phyloP scores from a whole-genome alignment of 2,888 invertebrate genomes.

The Temnothorax unifasciatus region DNA sequence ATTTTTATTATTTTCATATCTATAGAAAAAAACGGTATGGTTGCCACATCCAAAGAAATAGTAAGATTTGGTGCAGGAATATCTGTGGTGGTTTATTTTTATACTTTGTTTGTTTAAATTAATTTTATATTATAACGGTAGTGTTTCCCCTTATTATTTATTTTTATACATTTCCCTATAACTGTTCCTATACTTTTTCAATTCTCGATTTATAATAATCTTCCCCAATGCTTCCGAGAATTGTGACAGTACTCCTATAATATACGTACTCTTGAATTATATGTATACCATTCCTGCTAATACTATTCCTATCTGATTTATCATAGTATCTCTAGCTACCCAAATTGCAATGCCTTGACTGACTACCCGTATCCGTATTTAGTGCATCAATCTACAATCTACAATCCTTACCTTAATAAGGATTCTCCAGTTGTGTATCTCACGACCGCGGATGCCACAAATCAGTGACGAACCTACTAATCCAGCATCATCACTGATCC shows the following conservation, averaged over 20 bases:
- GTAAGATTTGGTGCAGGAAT: too few relatives aligned
- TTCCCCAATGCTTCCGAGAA: background rate
- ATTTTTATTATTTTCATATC: background rate
- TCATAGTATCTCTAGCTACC: background rate
- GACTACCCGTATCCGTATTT: background rate
- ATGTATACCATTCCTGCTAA: background rate
- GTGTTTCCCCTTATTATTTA: too few relatives aligned
- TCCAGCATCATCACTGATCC: slow-evolving; percentile 2
- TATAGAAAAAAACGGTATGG: background rate
- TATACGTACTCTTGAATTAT: background rate
- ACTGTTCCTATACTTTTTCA: background rate
- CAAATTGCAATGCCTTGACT: background rate
- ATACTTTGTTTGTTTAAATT: too few relatives aligned
- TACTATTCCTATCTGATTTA: background rate
- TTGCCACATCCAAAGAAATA: too few relatives aligned
- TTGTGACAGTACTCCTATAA: background rate
- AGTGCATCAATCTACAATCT: background rate
- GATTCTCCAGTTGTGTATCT: background rate
- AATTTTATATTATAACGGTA: too few relatives aligned
- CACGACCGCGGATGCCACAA: background rate
- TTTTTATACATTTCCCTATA: background rate
- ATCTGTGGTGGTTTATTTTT: too few relatives aligned
- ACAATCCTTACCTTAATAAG: background rate
- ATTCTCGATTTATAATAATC: background rate
- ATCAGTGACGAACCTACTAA: background rate